Percentiles rank a stretch among this genome's conserved stretches.
These are phyloP conservation scores for Ceyx erithaca DNA, from an alignment of 2,797 vertebrate genomes.

Conservation along the genomic window DNA sequence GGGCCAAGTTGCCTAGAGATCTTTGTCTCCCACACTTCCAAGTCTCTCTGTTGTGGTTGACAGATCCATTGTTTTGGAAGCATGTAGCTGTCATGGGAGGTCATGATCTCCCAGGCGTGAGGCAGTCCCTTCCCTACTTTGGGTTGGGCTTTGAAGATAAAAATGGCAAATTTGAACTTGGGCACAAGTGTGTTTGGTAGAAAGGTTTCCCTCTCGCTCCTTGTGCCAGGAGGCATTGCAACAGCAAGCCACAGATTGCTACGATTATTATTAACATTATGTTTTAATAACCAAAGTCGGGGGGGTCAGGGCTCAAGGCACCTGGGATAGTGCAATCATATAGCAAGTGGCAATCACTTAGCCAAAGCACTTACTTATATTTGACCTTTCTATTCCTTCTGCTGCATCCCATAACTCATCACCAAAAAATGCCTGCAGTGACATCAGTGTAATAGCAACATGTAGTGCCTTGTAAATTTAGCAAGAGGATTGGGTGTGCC, in stretches of 20 bases:
- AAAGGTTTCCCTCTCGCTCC: not conserved
- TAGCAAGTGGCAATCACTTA: not conserved
- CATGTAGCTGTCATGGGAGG: constrained; percentile 75
- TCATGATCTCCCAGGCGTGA: constrained; percentile 70
- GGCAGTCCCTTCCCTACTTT: constrained; percentile 59
- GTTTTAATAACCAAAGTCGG: not conserved
- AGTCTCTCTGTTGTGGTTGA: constrained; percentile 68
- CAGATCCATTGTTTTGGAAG: constrained; percentile 71
- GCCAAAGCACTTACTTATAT: not conserved
- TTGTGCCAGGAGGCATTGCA: not conserved
- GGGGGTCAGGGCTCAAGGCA: not conserved
- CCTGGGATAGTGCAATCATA: not conserved
- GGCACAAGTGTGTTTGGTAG: not conserved
- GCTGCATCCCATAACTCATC: not conserved
- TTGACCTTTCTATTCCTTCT: not conserved
- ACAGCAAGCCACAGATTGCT: not conserved
- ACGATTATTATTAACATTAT: not conserved
- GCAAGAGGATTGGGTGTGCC: not conserved
- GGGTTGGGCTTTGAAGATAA: constrained; percentile 71
- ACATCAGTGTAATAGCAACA: not conserved
- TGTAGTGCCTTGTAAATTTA: not conserved
- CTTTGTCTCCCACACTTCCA: constrained; percentile 72
- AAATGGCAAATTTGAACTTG: constrained; percentile 73
- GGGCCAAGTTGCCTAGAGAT: constrained; percentile 76
- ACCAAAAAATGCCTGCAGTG: rapidly evolving